A percentile compares a stretch with the other conserved stretches of the same genome.
Evolutionary conservation across 2,888 invertebrate genomes (phyloP).

Genomic region (Epinotia demarniana): DNA sequence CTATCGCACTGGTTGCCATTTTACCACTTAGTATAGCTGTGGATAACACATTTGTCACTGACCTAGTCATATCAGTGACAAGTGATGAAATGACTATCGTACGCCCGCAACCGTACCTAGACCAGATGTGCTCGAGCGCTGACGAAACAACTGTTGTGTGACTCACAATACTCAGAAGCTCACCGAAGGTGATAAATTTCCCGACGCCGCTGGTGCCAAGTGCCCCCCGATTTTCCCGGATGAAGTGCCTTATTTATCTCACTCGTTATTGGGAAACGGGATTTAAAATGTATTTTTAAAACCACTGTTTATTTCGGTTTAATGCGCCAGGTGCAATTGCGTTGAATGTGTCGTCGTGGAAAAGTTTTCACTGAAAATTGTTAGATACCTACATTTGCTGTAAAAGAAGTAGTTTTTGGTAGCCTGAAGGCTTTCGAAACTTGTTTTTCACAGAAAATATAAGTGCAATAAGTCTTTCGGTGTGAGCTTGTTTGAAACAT

Average conservation of each 20-base stretch:
- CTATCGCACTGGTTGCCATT: too few species aligned
- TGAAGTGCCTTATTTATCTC: conserved; percentile 39
- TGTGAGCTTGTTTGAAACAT: too few species aligned
- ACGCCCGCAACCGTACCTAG: background rate
- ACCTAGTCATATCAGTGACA: background rate
- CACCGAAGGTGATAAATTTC: conserved; percentile 37
- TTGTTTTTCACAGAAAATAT: background rate
- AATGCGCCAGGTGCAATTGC: conserved; percentile 37
- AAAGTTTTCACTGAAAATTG: background rate
- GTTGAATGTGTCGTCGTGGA: conserved; percentile 4
- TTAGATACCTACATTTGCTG: background rate
- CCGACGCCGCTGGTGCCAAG: conserved; percentile 33
- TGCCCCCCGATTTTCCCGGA: conserved; percentile 39
- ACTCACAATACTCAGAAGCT: conserved; percentile 37
- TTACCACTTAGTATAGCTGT: too few species aligned
- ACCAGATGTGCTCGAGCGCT: background rate
- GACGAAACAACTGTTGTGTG: conserved; percentile 15
- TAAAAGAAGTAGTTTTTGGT: background rate
- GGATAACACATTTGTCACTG: too few species aligned
- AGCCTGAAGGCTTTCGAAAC: background rate
- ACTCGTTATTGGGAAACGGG: conserved; percentile 22
- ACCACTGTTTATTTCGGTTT: conserved; percentile 31
- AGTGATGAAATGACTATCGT: background rate
- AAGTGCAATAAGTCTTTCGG: too few species aligned
- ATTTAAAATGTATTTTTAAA: conserved; percentile 37